Percentiles rank a stretch among this genome's conserved stretches.
Evolutionary conservation across 2,888 invertebrate genomes (phyloP).

Genomic region (Phalangium opilio): DNA sequence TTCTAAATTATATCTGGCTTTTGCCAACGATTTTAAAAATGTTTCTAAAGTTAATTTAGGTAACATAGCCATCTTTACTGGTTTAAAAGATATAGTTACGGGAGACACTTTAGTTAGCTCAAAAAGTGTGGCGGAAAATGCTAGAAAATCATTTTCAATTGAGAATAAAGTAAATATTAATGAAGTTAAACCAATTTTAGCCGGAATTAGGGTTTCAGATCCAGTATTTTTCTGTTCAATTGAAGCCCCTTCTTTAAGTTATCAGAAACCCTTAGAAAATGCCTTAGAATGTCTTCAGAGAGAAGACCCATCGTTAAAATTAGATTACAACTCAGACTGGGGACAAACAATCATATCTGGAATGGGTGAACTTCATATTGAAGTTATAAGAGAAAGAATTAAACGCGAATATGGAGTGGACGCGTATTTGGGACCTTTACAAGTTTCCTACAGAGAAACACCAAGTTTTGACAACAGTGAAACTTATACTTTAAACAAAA

Average conservation of each 20-base stretch:
- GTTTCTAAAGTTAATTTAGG: constrained; percentile 48
- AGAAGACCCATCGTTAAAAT: constrained; percentile 80
- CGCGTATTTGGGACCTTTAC: constrained; percentile 73
- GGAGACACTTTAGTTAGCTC: constrained; percentile 35
- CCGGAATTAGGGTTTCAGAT: constrained; percentile 60
- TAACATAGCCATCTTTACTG: constrained; percentile 76
- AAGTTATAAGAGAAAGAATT: constrained; percentile 68
- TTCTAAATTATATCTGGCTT: constrained; percentile 48
- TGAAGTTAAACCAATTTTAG: constrained; percentile 29
- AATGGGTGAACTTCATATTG: constrained; percentile 96
- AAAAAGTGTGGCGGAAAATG: constrained; percentile 12
- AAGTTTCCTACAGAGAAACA: constrained; percentile 79
- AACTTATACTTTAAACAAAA: constrained; percentile 42
- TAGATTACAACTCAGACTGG: constrained; percentile 50
- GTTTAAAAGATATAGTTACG: constrained; percentile 53
- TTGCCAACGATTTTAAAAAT: constrained; percentile 78
- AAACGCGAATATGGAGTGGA: constrained; percentile 76
- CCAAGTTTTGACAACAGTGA: constrained; percentile 33
- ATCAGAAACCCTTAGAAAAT: constrained; percentile 56
- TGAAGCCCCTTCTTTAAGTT: constrained; percentile 67
- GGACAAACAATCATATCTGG: constrained; percentile 80
- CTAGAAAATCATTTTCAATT: constrained; percentile 39
- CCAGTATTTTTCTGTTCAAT: constrained; percentile 95
- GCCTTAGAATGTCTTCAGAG: constrained; percentile 64
- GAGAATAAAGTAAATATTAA: constrained; percentile 57